Percentiles rank a stretch among this genome's conserved stretches.
Conservation (phyloP, 2,888 invertebrate species). For the Pterobdella sp. region DNA sequence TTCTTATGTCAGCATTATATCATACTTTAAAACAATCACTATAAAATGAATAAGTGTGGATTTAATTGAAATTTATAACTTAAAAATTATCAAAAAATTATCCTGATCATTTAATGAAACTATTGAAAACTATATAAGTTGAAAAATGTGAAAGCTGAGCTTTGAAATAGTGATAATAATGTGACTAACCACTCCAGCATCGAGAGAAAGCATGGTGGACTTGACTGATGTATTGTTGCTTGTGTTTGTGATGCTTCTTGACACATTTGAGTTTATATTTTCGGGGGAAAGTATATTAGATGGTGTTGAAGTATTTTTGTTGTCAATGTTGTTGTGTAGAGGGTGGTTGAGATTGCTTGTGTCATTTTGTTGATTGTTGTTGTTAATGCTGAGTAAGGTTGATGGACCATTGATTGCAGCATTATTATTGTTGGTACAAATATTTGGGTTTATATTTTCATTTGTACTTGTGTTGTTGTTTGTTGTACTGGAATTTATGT, state of each 20-base stretch:
- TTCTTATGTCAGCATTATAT: too few species aligned
- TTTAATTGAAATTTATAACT: too few species aligned
- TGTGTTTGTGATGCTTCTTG: neutral
- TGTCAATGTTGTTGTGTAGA: neutral
- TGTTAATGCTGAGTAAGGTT: conserved; percentile 6
- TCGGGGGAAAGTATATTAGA: conserved; percentile 23
- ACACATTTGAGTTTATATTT: neutral
- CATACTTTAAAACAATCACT: too few species aligned
- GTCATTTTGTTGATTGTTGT: conserved; percentile 14
- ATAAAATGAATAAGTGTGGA: too few species aligned
- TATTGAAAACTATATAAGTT: too few species aligned
- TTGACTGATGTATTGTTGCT: conserved; percentile 11
- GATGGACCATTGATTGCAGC: conserved; percentile 8
- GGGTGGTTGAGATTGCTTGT: neutral
- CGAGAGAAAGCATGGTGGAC: conserved; percentile 21
- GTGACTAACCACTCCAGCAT: conserved; percentile 22
- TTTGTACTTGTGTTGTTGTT: neutral
- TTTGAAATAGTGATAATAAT: too few species aligned
- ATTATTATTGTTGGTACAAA: neutral
- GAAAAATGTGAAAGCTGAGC: too few species aligned
- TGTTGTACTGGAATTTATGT: too few species aligned
- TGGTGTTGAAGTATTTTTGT: conserved; percentile 10
- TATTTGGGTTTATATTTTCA: neutral
- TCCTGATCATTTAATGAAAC: too few species aligned
- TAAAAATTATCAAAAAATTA: too few species aligned